Evolutionary conservation across 2,113 vertebrate genomes (phyloP).

Genomic region (Dipodomys spectabilis): DNA sequence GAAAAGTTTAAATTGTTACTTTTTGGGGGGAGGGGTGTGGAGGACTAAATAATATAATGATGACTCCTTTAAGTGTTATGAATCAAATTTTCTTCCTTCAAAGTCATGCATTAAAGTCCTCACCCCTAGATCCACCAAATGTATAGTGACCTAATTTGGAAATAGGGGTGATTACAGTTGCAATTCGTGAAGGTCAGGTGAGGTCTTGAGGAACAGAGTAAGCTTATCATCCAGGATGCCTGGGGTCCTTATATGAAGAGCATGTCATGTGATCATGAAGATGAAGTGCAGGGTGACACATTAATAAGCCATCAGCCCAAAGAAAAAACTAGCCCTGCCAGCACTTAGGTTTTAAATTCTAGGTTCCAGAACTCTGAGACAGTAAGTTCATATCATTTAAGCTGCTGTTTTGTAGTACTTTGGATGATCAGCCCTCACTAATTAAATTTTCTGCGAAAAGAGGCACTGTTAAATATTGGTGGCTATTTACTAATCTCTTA

Average conservation of each 20-base stretch:
- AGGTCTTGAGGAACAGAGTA: background rate
- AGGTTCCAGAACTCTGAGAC: background rate
- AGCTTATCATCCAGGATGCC: background rate
- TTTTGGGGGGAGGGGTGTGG: background rate
- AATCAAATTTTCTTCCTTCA: background rate
- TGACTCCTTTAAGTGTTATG: background rate
- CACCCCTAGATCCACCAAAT: background rate
- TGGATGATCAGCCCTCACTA: background rate
- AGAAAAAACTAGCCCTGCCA: background rate
- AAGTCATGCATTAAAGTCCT: background rate
- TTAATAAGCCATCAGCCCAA: background rate
- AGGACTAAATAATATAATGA: slow-evolving; percentile 49
- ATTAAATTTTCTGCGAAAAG: background rate
- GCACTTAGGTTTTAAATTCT: background rate
- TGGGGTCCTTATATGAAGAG: background rate
- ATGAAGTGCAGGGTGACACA: background rate
- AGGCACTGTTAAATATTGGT: background rate
- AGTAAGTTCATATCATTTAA: background rate
- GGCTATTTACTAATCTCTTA: background rate
- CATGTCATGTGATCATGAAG: background rate
- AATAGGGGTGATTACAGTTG: background rate
- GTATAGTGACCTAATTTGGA: background rate
- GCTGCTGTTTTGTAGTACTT: background rate
- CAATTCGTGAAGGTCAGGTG: background rate
- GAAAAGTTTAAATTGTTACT: slow-evolving; percentile 65